Evolutionary conservation across 2,797 vertebrate genomes (phyloP), one percentile per base, ranked within the genome.

Genomic region (Galago senegalensis): DNA sequence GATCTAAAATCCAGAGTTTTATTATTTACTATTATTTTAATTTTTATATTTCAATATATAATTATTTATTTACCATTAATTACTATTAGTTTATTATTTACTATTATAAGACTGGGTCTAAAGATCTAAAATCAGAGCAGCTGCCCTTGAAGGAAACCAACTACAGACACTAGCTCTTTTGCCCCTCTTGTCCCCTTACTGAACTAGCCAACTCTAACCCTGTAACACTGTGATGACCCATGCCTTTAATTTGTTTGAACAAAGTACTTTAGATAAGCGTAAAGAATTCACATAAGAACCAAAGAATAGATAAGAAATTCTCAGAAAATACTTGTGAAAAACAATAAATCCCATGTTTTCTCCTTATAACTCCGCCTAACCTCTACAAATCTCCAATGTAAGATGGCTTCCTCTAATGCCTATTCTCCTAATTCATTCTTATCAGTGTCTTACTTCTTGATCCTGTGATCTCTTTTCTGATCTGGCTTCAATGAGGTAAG

Each of bases 291-390:
- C 16, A 87, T 17, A 84, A 93, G 34, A 3, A 84, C 43, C 82
- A 67, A 80, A 73, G 20, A 94, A 80, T 65, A 72, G 81, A 43
- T 77, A 23, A 94, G 18, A 67, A 94, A 3, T 87, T 92, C n/a
- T 92, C 20, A 90, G 61, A 95, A 95, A 89, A 77, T 88, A 95
- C 73, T 92, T 85, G 34, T 84, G 46, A 34, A 31, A 87, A 88
- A 72, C 4, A 65, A n/a, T 72, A 73, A 96, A 8, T 16, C 10
- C 14, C 4, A 12, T 25, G 2, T 73, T 77, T 95, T 13, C 20
- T 11, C 56, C 82, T 85, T 77, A 65, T 67, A 34, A 49, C 4
- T 18, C 37, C 27, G 53, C 46, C 34, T 92, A 49, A 85, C 61
- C 34, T 93, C 34, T 43, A 40, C 18, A 80, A 76, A 67, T 61